phyloP scores from a whole-genome alignment of 2,797 vertebrate species.

The Denticeps clupeoides region DNA sequence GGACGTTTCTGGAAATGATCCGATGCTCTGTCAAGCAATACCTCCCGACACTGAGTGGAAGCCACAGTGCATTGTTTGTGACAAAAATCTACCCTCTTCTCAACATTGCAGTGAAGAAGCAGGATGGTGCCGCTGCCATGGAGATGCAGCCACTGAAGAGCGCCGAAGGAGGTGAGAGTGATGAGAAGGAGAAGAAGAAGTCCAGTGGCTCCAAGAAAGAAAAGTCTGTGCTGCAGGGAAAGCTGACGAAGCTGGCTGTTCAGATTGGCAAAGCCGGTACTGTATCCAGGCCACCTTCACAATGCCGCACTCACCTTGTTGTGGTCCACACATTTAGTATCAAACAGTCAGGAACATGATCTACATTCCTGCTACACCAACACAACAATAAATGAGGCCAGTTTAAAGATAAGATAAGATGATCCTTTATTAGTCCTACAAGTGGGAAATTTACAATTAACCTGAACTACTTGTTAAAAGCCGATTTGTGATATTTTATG shows the following conservation, averaged over 20 bases:
- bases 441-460: too few species aligned
- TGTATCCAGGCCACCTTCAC: background rate
- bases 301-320: too few species aligned
- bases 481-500: too few species aligned
- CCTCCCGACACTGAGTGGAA: too few species aligned
- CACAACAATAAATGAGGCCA: too few species aligned
- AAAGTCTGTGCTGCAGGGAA: slow-evolving; percentile 95
- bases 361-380: too few species aligned
- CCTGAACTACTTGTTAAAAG: too few species aligned
- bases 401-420: too few species aligned
- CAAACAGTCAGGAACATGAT: too few species aligned
- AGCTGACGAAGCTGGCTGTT: slow-evolving; percentile 95
- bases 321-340: too few species aligned
- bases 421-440: too few species aligned
- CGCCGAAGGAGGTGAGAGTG: slow-evolving; percentile 82
- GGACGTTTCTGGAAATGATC: background rate
- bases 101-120: slow-evolving; percentile 83
- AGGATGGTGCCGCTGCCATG: slow-evolving; percentile 95
- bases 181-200: slow-evolving; percentile 92
- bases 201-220: slow-evolving; percentile 86
- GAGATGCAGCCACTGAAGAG: slow-evolving; percentile 99
- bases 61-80: background rate
- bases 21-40: background rate
- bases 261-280: slow-evolving; percentile 98
- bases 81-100: slow-evolving; percentile 17